phyloP scores from a whole-genome alignment of 2,797 vertebrate genomes.

The Diglossa cyanea region DNA sequence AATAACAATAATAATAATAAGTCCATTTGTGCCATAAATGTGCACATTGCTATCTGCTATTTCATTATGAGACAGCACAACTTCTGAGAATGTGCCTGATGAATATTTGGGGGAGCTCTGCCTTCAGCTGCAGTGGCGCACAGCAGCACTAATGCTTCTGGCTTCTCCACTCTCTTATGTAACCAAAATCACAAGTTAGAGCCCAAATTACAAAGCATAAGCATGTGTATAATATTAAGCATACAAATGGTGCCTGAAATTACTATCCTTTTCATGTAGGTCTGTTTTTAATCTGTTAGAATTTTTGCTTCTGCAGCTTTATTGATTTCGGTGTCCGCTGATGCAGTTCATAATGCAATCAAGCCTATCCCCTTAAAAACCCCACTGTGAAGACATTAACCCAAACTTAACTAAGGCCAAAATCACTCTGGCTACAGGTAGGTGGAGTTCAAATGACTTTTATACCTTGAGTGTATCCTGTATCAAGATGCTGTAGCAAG shows the following conservation, averaged over 20 bases:
- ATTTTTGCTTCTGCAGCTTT: background rate
- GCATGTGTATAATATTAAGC: background rate
- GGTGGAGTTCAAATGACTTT: background rate
- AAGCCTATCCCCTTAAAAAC: background rate
- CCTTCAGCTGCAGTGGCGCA: background rate
- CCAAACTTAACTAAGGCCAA: background rate
- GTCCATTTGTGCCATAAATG: background rate
- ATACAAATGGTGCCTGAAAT: constrained; percentile 6
- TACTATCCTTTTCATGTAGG: background rate
- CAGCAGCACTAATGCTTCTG: background rate
- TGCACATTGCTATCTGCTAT: background rate
- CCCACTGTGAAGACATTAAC: background rate
- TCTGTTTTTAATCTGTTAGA: background rate
- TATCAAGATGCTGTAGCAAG: background rate
- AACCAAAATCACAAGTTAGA: background rate
- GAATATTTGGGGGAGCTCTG: constrained; percentile 8
- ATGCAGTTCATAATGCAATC: background rate
- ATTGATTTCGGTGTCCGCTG: background rate
- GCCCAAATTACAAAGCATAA: constrained; percentile 31
- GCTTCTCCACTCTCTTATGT: background rate
- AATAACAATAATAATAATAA: background rate
- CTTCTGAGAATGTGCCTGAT: background rate
- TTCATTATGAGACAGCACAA: constrained; percentile 6
- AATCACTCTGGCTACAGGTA: background rate
- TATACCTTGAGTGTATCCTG: accelerated